Conservation (phyloP, 1,140 invertebrate genomes). For the Cephus cinctus region DNA sequence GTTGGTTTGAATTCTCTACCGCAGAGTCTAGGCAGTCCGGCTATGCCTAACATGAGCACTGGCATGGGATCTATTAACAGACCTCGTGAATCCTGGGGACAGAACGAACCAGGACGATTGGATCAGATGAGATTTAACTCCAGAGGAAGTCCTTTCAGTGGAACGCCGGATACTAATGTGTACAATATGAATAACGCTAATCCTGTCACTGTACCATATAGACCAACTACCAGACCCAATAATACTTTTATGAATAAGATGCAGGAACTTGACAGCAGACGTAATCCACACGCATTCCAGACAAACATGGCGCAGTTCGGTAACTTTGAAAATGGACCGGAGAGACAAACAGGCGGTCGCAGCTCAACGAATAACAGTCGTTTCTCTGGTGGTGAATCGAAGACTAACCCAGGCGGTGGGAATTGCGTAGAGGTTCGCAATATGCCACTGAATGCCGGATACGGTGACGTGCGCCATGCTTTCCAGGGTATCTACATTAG, state of each 20-base stretch:
- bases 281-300: conserved; percentile 65
- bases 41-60: conserved; percentile 14
- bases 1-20: conserved; percentile 22
- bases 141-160: conserved; percentile 33
- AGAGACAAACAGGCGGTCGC: conserved; percentile 8
- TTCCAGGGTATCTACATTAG: conserved; percentile 78
- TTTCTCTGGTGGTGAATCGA: conserved; percentile 13
- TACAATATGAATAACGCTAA: conserved; percentile 16
- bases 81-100: conserved; percentile 32
- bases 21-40: conserved; percentile 8
- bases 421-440: conserved; percentile 71
- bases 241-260: conserved; percentile 43
- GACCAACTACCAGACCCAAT: conserved; percentile 13
- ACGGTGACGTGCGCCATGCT: conserved; percentile 77
- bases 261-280: conserved; percentile 60
- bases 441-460: conserved; percentile 66
- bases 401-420: conserved; percentile 29
- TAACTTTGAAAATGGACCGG: background rate
- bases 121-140: conserved; percentile 32
- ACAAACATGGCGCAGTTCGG: conserved; percentile 14
- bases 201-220: background rate
- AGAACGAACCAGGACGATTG: conserved; percentile 25
- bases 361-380: conserved; percentile 28
- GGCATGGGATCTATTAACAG: conserved; percentile 14
- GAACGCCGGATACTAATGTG: conserved; percentile 22